Evolutionary conservation across 2,113 vertebrate genomes (phyloP), one percentile per base, ranked within the genome.

Genomic region (Anolis carolinensis): DNA sequence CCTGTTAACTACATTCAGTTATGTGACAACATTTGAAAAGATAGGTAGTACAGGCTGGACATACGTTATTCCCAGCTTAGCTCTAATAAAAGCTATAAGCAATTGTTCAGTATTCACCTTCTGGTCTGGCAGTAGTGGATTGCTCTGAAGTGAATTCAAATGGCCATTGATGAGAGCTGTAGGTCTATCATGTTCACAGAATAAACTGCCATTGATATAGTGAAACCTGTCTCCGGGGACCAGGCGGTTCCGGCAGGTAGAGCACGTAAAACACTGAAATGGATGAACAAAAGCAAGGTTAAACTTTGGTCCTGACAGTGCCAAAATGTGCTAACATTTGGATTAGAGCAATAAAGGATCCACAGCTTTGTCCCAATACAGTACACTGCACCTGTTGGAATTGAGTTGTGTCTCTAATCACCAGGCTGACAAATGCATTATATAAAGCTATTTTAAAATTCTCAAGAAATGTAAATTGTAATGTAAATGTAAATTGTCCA

Each of bases 151-250:
- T 96, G 99, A 99, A 97, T 98, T 99, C 98, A 99, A 98, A 97
- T 99, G 99, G 95, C 98, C 98, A 94, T 99, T 99, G 97, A 99
- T 99, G 98, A 99, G 98, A 92, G 99, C 98, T 96, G 99, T 98
- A 96, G 98, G 99, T 98, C 98, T 98, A 98, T 99, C 99, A 96
- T 99, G 98, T 98, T 99, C 99, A 93, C 99, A 99, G 97, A 99
- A 99, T 97, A 99, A 98, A 97, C 97, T 99, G 98, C 99, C 99
- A 96, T 99, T 99, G 97, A 99, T 98, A 97, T 99, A 99, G 98
- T 99, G 99, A 97, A 99, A 99, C 96, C 99, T 96, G 94, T 99
- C 99, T 91, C 99, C 99, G 0, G 99, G 99, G 96, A 99, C 98
- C 92, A 99, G 97, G 94, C 99, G 98, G 97, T 99, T 99, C 97